Percentiles rank a stretch among this genome's conserved stretches.
These are phyloP conservation scores for Buathra laborator DNA, from an alignment of 2,888 invertebrate genomes.

Conservation along the genomic window DNA sequence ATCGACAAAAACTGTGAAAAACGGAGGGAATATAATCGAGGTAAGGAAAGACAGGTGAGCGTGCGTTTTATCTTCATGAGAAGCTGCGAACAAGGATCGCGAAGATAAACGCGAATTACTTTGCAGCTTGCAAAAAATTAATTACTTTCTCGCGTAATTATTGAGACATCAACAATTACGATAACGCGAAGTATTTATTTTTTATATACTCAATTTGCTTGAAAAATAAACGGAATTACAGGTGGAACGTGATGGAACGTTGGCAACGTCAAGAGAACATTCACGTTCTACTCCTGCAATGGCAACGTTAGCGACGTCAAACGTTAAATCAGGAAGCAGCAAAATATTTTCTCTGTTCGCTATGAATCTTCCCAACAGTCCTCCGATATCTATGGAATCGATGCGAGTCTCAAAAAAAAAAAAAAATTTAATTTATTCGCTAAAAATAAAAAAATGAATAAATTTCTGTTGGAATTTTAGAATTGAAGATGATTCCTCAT, in stretches of 20 bases:
- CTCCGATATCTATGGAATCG: slow-evolving; percentile 41
- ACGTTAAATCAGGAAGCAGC: slow-evolving; percentile 37
- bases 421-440: not conserved
- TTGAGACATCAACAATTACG: slow-evolving; percentile 8
- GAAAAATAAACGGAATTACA: slow-evolving; percentile 7
- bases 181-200: not conserved
- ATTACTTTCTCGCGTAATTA: not conserved
- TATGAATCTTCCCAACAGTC: slow-evolving; percentile 55
- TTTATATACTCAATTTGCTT: not conserved
- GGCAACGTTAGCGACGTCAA: not conserved
- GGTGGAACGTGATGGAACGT: not conserved
- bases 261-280: not conserved
- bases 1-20: slow-evolving; percentile 12
- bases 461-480: slow-evolving; percentile 5
- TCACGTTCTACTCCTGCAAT: not conserved
- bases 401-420: slow-evolving; percentile 12
- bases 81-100: slow-evolving; percentile 1
- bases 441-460: not conserved
- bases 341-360: slow-evolving; percentile 47
- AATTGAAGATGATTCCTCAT: slow-evolving; percentile 48
- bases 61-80: not conserved
- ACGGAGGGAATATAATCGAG: slow-evolving; percentile 27
- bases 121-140: slow-evolving; percentile 32
- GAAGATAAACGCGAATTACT: slow-evolving; percentile 1
- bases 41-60: slow-evolving; percentile 47